Percentiles rank a stretch among this genome's conserved stretches.
Conservation (phyloP, 1,140 invertebrate species). For the Camponotus pennsylvanicus region DNA sequence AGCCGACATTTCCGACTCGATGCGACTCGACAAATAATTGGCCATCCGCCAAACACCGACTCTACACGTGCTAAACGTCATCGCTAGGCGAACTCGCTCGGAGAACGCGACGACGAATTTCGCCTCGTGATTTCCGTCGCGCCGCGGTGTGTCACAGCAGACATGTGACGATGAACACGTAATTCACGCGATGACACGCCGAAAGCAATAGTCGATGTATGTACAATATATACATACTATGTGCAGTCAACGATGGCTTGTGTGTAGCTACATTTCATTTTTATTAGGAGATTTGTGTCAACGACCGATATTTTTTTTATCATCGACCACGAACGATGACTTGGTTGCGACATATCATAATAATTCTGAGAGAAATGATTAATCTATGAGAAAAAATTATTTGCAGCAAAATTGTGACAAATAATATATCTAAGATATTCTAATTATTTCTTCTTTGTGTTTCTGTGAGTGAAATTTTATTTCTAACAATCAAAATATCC, state of each 20-base stretch:
- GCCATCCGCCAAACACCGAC: conserved; percentile 56
- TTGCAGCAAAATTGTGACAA: not conserved
- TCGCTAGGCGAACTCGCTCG: conserved; percentile 42
- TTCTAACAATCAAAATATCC: not conserved
- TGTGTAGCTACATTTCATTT: not conserved
- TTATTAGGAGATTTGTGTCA: conserved; percentile 2
- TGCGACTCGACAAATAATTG: conserved; percentile 67
- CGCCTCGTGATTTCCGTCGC: conserved; percentile 36
- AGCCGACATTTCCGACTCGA: conserved; percentile 59
- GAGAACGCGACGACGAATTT: conserved; percentile 25
- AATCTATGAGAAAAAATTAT: not conserved
- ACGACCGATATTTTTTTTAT: not conserved
- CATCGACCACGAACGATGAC: not conserved
- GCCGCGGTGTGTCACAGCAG: not conserved
- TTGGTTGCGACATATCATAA: not conserved
- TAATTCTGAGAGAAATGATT: not conserved
- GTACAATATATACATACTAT: not conserved
- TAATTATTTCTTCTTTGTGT: not conserved
- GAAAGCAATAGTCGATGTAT: conserved; percentile 28
- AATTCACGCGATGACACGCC: conserved; percentile 14
- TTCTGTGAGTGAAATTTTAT: not conserved
- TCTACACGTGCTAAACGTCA: conserved; percentile 52
- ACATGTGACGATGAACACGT: conserved; percentile 38
- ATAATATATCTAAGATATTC: not conserved
- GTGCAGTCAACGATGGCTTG: not conserved